Evolutionary conservation across 1,140 invertebrate species (phyloP), one percentile per base, ranked within the genome.

Genomic region (Plodia interpunctella): DNA sequence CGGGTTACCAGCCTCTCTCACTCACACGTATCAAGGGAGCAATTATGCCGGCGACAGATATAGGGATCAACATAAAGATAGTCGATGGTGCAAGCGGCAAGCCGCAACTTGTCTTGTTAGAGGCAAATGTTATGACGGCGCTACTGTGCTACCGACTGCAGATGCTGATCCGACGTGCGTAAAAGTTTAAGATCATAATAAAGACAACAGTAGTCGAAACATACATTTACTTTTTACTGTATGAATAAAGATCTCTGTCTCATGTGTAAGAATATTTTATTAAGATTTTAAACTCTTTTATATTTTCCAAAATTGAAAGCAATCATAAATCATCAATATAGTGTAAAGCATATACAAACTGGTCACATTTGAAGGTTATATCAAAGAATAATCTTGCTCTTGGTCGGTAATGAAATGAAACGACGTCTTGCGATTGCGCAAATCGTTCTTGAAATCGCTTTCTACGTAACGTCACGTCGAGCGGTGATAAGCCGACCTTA

Each of bases 361-460:
- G n/a, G 32, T 35, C 1, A 35, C 32, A 35, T 35, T 35, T 44
- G 38, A 44, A 44, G 38, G 32, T 35, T 35, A 35, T 35, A 35
- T 35, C 32, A 44, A 44, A n/a, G 0, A 17, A 15, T 44, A 44
- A 44, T 44, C 38, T 44, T 44, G 38, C 38, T 44, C 38, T 44
- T 15, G 38, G 53, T 62, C 66, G 52, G 63, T 77, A 80, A 70
- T 78, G 62, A 72, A 72, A 64, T 70, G 66, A 44, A 78, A 75
- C 65, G 60, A 72, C 63, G 72, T 65, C 70, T 73, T 66, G 64
- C 59, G 60, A 60, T 83, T 80, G 68, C 78, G 76, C 75, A 79
- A 80, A 77, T 66, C 63, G 78, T 78, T 83, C 76, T 81, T 83
- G 78, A 78, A 82, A 78, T 79, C 76, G 78, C 83, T 86, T 86